phyloP scores from a whole-genome alignment of 2,797 vertebrate species.

The Chelidonichthys spinosus region DNA sequence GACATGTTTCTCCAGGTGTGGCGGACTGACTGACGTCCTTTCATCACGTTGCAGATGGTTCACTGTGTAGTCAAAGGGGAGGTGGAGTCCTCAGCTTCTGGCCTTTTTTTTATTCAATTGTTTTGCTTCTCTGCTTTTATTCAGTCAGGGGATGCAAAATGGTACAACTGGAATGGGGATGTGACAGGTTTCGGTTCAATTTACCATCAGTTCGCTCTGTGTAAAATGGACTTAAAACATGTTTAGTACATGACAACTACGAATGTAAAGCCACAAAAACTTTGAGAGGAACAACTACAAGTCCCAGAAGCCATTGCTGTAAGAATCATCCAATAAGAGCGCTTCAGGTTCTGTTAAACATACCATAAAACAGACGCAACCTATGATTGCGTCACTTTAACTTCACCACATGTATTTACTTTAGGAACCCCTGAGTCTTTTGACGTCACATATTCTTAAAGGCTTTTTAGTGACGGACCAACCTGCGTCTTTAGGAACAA shows the following conservation, averaged over 20 bases:
- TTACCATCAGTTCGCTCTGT: slow-evolving; percentile 46
- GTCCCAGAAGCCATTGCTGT: slow-evolving; percentile 16
- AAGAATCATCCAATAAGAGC: not conserved
- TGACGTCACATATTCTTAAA: not conserved
- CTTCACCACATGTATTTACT: not conserved
- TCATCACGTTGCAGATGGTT: slow-evolving; percentile 28
- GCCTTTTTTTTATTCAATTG: slow-evolving; percentile 12
- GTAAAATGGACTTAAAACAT: not conserved
- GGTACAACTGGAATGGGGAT: not conserved
- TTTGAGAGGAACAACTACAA: not conserved
- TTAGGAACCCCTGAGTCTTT: not conserved
- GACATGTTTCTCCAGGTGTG: slow-evolving; percentile 30
- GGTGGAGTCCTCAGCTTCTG: slow-evolving; percentile 21
- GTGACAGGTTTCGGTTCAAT: slow-evolving; percentile 33
- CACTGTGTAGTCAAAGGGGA: not conserved
- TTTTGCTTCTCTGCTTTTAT: slow-evolving; percentile 32
- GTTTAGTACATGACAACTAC: not conserved
- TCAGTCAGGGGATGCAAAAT: slow-evolving; percentile 26
- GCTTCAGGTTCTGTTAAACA: not conserved
- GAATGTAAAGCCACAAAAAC: not conserved
- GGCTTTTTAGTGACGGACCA: not conserved
- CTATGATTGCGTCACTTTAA: not conserved
- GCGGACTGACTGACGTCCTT: slow-evolving; percentile 25
- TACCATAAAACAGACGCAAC: not conserved
- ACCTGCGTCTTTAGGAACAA: not conserved